These are phyloP conservation scores for Erebia ligea DNA, from an alignment of 2,888 invertebrate species.

Conservation along the genomic window DNA sequence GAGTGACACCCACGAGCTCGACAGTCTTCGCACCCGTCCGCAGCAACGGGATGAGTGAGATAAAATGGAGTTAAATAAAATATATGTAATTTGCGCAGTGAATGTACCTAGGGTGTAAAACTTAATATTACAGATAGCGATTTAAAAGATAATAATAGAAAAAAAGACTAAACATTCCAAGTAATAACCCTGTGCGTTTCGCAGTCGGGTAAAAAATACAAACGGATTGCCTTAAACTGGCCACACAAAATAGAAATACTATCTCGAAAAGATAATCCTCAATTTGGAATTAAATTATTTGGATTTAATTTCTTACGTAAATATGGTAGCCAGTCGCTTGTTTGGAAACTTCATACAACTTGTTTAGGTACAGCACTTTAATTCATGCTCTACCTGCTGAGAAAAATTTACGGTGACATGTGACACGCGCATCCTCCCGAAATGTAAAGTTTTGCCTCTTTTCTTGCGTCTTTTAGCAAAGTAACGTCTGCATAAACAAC, in stretches of 20 bases:
- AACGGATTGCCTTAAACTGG: not conserved
- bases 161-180: no score
- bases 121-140: no score
- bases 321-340: not conserved
- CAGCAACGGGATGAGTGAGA: no score
- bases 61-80: no score
- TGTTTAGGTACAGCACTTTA: slow-evolving; percentile 30
- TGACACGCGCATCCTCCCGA: slow-evolving; percentile 40
- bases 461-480: slow-evolving; percentile 22
- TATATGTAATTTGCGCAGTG: no score
- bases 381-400: slow-evolving; percentile 33
- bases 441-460: slow-evolving; percentile 37
- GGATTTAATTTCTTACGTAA: not conserved
- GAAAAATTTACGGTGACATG: slow-evolving; percentile 36
- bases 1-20: no score
- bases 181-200: no score
- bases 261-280: not conserved
- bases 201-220: no score
- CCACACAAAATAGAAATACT: not conserved
- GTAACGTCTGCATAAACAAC: slow-evolving; percentile 20
- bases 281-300: not conserved
- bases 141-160: no score
- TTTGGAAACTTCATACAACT: slow-evolving; percentile 2
- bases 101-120: no score
- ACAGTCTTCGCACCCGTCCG: no score